These are phyloP conservation scores for Callitettix versicolor DNA, from an alignment of 1,140 invertebrate species.

Conservation along the genomic window DNA sequence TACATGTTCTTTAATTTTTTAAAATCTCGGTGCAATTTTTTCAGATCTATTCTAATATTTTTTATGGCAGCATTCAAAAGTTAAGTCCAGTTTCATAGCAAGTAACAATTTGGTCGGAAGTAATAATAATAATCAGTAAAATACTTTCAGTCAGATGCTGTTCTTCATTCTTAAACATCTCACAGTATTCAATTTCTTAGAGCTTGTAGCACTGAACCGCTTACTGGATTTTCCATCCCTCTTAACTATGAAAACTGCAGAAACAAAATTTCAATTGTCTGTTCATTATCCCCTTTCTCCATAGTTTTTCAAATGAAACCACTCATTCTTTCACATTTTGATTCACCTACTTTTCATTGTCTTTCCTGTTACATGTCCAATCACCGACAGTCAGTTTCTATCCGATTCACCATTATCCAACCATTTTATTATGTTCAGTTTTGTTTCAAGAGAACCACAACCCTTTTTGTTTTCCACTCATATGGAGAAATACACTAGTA, in stretches of 20 bases:
- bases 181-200: constrained; percentile 4
- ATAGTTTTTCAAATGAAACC: not conserved
- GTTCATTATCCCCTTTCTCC: not conserved
- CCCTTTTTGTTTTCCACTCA: no score
- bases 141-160: not conserved
- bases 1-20: constrained; percentile 5
- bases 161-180: constrained; percentile 3
- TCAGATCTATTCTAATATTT: no score
- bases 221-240: no score
- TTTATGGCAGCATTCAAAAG: no score
- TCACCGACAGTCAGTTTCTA: no score
- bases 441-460: not conserved
- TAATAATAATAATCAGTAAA: not conserved
- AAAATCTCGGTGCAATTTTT: constrained; percentile 1
- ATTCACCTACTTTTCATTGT: not conserved
- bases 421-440: not conserved
- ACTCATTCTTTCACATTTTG: not conserved
- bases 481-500: no score
- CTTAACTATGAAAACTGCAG: not conserved
- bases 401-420: no score
- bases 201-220: no score
- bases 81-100: not conserved
- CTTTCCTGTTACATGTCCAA: no score
- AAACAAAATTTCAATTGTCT: no score
- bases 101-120: constrained; percentile 1